Evolutionary conservation across 2,888 invertebrate species (phyloP).

Genomic region (Stenichneumon culpator): DNA sequence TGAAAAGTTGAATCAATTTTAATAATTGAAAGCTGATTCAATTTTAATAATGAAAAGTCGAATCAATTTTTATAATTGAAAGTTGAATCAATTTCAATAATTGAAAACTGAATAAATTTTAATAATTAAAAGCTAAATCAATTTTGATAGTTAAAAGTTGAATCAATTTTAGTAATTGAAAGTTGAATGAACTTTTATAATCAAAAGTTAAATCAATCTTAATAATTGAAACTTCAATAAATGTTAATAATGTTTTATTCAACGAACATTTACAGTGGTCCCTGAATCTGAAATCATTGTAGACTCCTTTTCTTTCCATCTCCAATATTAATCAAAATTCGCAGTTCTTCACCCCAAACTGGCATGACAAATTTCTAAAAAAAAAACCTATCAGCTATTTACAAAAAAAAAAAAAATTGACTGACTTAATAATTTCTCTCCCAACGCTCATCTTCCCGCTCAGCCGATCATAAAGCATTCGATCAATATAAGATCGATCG

Average conservation of each 20-base stretch:
- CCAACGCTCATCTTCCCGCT: not conserved
- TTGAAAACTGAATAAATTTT: no score
- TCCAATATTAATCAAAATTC: not conserved
- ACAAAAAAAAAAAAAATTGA: not conserved
- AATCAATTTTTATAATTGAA: no score
- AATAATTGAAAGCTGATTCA: no score
- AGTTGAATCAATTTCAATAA: no score
- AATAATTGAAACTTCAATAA: no score
- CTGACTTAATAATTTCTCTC: not conserved
- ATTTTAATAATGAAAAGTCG: not conserved
- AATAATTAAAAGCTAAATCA: no score
- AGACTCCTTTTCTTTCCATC: not conserved
- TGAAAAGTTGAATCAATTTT: not conserved
- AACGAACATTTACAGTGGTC: not conserved
- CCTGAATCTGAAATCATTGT: not conserved
- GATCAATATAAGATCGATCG: not conserved
- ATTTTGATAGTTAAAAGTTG: no score
- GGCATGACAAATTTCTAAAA: not conserved
- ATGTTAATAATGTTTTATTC: not conserved
- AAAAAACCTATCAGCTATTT: not conserved
- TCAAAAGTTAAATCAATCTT: no score
- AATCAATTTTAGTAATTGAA: no score
- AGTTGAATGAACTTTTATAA: no score
- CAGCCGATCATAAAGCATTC: not conserved
- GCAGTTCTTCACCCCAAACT: not conserved